Conservation (phyloP, 2,888 invertebrate species). For the Parnassius mnemosyne region DNA sequence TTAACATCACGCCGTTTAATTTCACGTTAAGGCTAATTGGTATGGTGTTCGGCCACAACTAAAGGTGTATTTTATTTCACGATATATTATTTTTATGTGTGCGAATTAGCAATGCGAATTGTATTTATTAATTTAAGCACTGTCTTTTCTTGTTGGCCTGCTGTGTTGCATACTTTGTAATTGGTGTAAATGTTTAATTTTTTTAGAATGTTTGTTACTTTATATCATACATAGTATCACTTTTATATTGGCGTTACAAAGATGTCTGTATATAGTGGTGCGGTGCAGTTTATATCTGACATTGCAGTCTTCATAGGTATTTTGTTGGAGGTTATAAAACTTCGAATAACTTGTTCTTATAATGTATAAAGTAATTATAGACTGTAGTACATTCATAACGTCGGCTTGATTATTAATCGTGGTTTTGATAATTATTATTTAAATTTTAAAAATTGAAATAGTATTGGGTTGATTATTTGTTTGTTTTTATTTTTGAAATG, state of each 20-base stretch:
- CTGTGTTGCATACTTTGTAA: constrained; percentile 26
- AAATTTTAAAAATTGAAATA: too few species aligned
- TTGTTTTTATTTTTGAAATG: too few species aligned
- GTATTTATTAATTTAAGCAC: constrained; percentile 15
- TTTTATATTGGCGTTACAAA: constrained; percentile 21
- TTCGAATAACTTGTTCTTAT: too few species aligned
- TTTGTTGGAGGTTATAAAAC: background rate
- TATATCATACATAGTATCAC: constrained; percentile 19
- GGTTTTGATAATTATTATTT: too few species aligned
- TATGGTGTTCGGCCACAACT: constrained; percentile 12
- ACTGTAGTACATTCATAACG: too few species aligned
- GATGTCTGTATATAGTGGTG: constrained; percentile 5
- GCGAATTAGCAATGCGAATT: constrained; percentile 61
- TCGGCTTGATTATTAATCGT: too few species aligned
- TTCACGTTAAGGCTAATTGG: constrained; percentile 28
- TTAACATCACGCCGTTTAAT: constrained; percentile 43
- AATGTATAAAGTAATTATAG: too few species aligned
- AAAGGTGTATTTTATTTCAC: constrained; percentile 16
- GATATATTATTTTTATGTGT: constrained; percentile 25
- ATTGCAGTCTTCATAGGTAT: constrained; percentile 19
- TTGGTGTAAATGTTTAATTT: constrained; percentile 26
- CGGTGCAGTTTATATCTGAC: constrained; percentile 11
- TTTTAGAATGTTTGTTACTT: constrained; percentile 4
- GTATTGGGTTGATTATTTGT: too few species aligned
- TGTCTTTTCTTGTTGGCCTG: constrained; percentile 7